phyloP scores from a whole-genome alignment of 1,140 invertebrate species.

The Dreissena polymorpha region DNA sequence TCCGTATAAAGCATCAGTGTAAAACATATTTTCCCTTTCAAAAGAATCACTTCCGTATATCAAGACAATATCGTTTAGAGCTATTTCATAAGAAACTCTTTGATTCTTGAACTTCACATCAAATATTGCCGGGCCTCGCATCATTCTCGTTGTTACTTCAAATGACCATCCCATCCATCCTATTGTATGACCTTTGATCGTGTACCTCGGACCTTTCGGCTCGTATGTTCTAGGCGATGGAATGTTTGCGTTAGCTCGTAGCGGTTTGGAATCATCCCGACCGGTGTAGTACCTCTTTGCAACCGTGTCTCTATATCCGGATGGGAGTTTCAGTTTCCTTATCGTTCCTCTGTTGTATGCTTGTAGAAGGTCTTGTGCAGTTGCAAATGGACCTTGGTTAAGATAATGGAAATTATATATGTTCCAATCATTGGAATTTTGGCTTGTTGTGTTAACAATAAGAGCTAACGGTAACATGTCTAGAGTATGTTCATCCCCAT shows the following conservation, averaged over 20 bases:
- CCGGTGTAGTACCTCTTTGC: slow-evolving; percentile 22
- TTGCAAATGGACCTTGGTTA: slow-evolving; percentile 47
- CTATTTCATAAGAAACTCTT: slow-evolving; percentile 66
- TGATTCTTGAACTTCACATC: slow-evolving; percentile 21
- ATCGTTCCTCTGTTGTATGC: slow-evolving; percentile 39
- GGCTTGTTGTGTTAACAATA: slow-evolving; percentile 41
- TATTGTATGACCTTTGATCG: slow-evolving; percentile 33
- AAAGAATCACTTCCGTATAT: slow-evolving; percentile 40
- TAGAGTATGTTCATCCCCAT: slow-evolving; percentile 30
- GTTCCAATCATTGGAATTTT: slow-evolving; percentile 34
- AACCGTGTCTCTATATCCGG: slow-evolving; percentile 35
- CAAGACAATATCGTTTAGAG: slow-evolving; percentile 61
- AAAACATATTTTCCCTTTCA: slow-evolving; percentile 38
- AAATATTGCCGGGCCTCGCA: slow-evolving; percentile 33
- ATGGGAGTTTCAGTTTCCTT: slow-evolving; percentile 26
- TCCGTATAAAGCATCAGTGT: slow-evolving; percentile 44
- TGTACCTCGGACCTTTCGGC: slow-evolving; percentile 42
- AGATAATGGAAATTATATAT: slow-evolving; percentile 45
- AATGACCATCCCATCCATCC: slow-evolving; percentile 53
- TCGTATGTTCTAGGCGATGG: slow-evolving; percentile 42
- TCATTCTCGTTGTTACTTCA: slow-evolving; percentile 21
- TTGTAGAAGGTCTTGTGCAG: slow-evolving; percentile 26
- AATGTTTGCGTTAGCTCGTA: slow-evolving; percentile 25
- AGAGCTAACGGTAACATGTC: slow-evolving; percentile 37
- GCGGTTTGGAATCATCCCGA: slow-evolving; percentile 16